Evolutionary conservation across 2,797 vertebrate genomes (phyloP), one percentile per base, ranked within the genome.

Genomic region (Mareca strepera): DNA sequence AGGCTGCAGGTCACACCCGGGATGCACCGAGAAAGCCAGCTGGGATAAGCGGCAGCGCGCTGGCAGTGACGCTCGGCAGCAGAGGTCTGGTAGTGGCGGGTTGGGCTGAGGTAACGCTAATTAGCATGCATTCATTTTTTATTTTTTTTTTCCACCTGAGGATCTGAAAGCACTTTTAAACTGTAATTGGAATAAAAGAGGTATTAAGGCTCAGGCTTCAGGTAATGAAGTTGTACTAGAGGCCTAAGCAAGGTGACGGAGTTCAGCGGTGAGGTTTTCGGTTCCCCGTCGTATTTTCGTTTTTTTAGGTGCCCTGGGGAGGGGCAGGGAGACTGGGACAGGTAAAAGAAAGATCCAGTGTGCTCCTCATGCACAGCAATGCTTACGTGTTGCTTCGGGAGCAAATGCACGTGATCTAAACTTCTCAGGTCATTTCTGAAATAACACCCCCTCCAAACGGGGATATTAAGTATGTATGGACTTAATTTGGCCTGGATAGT

Each of bases 41-140:
- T 0, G 0, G 31, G 59, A 52, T 21, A 39, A 78, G 66, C 2
- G 2, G 33, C 62, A 3, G 3, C 1, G 0, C 7, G 1, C 35
- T 7, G n/a, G 0, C 0, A 63, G 48, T 12, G 0, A 28, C 64
- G 35, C 41, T 43, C 6, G 0, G 2, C 3, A 35, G 43, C 81
- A 60, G 4, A 79, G 60, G 21, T 15, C 66, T 82, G 68, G 35
- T 28, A 85, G 41, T n/a, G 2, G 0, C 1, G 31, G 35, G 75
- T 53, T 1, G 0, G 25, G 39, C 33, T 74, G 58, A 72, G 66
- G 46, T 41, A 77, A 70, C 2, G 2, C 46, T 59, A 3, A 46
- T 13, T 29, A 48, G 14, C 7, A 29, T 25, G 50, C 26, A 5
- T 35, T 9, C 52, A 68, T 41, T 33, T 5, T 4, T 2, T 67